Evolutionary conservation across 1,140 invertebrate genomes (phyloP), one percentile per base, ranked within the genome.

Genomic region (Oncopeltus fasciatus): DNA sequence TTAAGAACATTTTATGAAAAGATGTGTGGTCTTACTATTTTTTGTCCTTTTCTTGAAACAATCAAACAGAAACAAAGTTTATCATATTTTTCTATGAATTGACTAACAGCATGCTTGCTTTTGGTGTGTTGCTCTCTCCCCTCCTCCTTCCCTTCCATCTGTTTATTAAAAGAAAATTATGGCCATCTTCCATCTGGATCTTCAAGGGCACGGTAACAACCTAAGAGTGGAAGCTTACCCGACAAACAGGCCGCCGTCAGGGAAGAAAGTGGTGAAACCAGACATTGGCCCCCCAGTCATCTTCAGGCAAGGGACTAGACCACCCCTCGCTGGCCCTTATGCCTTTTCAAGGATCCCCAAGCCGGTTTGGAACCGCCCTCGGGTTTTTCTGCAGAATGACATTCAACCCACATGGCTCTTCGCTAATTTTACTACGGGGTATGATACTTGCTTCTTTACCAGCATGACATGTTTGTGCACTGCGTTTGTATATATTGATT

Each of bases 271-370:
- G 72, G 71, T 70, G 80, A 70, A 82, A 73, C 80, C 78, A 4
- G 79, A 82, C 68, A 69, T 77, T 57, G 49, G 49, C 2, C 49
- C 49, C 16, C 49, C 49, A 24, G 49, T 53, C 20, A 53, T 53
- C 5, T 69, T 73, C 43, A 70, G 79, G 67, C 77, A 82, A 29
- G 86, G 81, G 65, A 88, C 87, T 2, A 76, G 88, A 67, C 86
- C 88, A 28, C 88, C 89, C 12, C 75, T 86, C 66, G 90, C 87
- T 60, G 90, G 90, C 49, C 90, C 89, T 63, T 93, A 90, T 72
- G 90, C 90, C 56, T 93, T 93, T 77, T 92, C 89, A 70, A 81
- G 87, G 63, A 83, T 91, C 59, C 90, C 90, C 24, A 77, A 81
- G 65, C 86, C 87, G 44, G 83, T 85, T 62, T 85, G 86, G 83